Conservation (phyloP, 2,888 invertebrate species). For the Seira ritae region DNA sequence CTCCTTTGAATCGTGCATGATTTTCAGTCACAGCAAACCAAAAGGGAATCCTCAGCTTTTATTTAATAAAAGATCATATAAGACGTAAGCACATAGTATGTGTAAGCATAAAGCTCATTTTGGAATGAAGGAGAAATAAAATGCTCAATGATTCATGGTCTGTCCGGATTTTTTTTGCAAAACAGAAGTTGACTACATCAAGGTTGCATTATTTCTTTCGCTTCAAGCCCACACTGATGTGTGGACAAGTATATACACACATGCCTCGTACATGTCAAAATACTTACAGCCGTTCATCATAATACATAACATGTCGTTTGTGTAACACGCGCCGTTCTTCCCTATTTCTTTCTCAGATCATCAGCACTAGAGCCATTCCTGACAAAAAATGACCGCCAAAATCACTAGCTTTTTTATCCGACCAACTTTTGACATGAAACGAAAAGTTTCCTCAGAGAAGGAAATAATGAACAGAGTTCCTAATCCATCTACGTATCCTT, state of each 20-base stretch:
- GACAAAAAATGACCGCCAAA: background rate
- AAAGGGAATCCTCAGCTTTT: constrained; percentile 10
- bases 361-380: background rate
- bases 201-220: constrained; percentile 41
- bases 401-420: background rate
- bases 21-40: too few species aligned
- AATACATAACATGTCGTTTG: background rate
- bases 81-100: constrained; percentile 37
- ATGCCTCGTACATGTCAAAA: constrained; percentile 25
- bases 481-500: background rate
- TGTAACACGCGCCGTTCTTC: background rate
- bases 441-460: background rate
- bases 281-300: too few species aligned
- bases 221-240: background rate
- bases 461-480: background rate
- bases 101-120: constrained; percentile 43
- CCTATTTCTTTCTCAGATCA: background rate
- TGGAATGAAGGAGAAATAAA: constrained; percentile 22
- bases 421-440: background rate
- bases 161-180: constrained; percentile 46
- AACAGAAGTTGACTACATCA: constrained; percentile 47
- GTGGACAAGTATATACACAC: background rate
- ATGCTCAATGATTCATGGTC: constrained; percentile 61
- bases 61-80: constrained; percentile 42
- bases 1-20: background rate